A percentile compares a stretch with the other conserved stretches of the same genome.
Evolutionary conservation across 2,797 vertebrate species (phyloP).

Genomic region (Onychomys torridus): DNA sequence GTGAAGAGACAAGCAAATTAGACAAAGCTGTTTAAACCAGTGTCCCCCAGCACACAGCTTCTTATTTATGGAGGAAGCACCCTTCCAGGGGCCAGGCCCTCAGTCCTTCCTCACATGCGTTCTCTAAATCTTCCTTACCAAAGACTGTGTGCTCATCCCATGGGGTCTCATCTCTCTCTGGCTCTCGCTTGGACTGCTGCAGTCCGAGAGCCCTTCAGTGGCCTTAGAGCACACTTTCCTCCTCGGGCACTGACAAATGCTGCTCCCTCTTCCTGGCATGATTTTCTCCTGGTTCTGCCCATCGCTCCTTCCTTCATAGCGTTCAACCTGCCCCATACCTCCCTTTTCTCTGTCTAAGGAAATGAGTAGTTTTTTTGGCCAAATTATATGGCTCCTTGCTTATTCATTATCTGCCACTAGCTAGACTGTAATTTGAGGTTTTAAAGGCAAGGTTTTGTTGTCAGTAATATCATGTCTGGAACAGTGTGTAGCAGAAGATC

Average conservation of each 20-base stretch:
- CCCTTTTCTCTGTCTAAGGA: background rate
- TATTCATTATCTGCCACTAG: slow-evolving; percentile 28
- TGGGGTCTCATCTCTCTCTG: background rate
- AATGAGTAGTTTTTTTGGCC: background rate
- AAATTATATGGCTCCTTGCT: slow-evolving; percentile 15
- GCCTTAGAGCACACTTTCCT: background rate
- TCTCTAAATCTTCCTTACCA: background rate
- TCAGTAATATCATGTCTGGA: background rate
- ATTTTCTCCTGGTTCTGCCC: background rate
- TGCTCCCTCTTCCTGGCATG: background rate
- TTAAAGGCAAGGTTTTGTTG: background rate
- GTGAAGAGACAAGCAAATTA: slow-evolving; percentile 63
- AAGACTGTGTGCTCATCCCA: background rate
- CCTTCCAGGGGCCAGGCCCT: background rate
- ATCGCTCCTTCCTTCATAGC: background rate
- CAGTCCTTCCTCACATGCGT: background rate
- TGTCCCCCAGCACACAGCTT: background rate
- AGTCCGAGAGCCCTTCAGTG: background rate
- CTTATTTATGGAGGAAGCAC: background rate
- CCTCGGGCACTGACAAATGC: background rate
- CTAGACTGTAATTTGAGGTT: background rate
- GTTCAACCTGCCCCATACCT: background rate
- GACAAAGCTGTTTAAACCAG: slow-evolving; percentile 42
- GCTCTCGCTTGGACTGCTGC: too few species aligned
- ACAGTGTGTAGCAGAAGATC: background rate